phyloP scores from a whole-genome alignment of 2,113 vertebrate species.

The Narcine bancroftii region DNA sequence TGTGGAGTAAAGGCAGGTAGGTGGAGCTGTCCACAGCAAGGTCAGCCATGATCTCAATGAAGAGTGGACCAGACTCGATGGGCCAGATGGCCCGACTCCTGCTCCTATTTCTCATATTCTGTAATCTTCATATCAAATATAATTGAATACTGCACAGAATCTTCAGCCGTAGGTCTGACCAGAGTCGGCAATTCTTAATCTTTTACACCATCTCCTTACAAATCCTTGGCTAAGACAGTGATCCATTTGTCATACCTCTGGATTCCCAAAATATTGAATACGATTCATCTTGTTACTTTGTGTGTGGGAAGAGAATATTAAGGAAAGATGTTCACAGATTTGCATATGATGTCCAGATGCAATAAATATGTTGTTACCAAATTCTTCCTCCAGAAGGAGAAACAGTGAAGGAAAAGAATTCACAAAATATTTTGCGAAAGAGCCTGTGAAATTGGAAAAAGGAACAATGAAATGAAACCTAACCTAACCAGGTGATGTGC shows the following conservation, averaged over 20 bases:
- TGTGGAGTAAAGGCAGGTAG: too few species aligned
- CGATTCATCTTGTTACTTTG: not conserved
- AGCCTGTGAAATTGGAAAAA: not conserved
- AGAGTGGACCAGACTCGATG: too few species aligned
- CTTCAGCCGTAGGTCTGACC: not conserved
- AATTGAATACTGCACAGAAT: not conserved
- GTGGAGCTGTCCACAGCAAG: too few species aligned
- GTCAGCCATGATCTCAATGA: too few species aligned
- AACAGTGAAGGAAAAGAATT: not conserved
- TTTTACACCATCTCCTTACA: not conserved
- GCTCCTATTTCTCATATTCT: too few species aligned
- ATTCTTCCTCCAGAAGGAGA: not conserved
- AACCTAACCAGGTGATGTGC: not conserved
- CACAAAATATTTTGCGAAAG: not conserved
- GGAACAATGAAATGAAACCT: not conserved
- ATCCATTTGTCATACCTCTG: not conserved
- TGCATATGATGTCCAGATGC: slow-evolving; percentile 8
- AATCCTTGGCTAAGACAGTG: not conserved
- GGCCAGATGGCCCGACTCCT: too few species aligned
- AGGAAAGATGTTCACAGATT: not conserved
- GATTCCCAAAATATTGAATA: not conserved
- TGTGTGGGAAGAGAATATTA: not conserved
- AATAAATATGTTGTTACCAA: not conserved
- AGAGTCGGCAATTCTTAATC: not conserved
- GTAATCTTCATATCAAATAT: not conserved